Conservation (phyloP, 2,888 invertebrate genomes). For the Cepaea hortensis region DNA sequence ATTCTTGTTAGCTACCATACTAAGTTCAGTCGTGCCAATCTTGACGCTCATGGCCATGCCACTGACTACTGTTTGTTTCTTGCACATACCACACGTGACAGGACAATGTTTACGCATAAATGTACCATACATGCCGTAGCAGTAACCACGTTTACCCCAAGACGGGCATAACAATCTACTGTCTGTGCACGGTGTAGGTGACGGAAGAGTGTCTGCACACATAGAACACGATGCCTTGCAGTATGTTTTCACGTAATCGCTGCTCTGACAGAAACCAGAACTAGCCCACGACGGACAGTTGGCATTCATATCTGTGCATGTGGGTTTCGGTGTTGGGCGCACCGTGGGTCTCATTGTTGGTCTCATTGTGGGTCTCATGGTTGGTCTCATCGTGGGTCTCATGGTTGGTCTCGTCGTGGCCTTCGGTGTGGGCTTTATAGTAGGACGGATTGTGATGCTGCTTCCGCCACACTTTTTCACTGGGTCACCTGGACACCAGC, state of each 20-base stretch:
- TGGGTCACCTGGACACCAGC: conserved; percentile 49
- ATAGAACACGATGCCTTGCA: conserved; percentile 47
- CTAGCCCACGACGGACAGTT: conserved; percentile 53
- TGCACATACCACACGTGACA: conserved; percentile 42
- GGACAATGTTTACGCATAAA: conserved; percentile 51
- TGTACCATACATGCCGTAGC: conserved; percentile 21
- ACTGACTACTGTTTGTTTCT: no score
- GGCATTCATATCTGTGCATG: conserved; percentile 50
- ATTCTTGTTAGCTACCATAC: no score
- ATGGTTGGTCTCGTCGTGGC: not conserved
- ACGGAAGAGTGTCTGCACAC: conserved; percentile 8
- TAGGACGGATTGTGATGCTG: not conserved
- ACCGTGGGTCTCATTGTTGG: not conserved
- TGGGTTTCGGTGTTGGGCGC: not conserved
- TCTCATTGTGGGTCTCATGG: not conserved
- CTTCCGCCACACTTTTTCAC: conserved; percentile 47
- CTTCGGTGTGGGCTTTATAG: not conserved
- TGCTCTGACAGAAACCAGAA: conserved; percentile 52
- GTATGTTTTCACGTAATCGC: conserved; percentile 42
- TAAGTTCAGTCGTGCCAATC: not conserved
- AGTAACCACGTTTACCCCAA: conserved; percentile 49
- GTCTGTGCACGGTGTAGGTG: conserved; percentile 39
- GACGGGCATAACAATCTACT: conserved; percentile 34
- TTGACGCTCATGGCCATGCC: no score
- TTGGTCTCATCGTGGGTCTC: not conserved